A percentile compares a stretch with the other conserved stretches of the same genome.
phyloP scores from a whole-genome alignment of 2,888 invertebrate genomes.

The Pteria penguin region DNA sequence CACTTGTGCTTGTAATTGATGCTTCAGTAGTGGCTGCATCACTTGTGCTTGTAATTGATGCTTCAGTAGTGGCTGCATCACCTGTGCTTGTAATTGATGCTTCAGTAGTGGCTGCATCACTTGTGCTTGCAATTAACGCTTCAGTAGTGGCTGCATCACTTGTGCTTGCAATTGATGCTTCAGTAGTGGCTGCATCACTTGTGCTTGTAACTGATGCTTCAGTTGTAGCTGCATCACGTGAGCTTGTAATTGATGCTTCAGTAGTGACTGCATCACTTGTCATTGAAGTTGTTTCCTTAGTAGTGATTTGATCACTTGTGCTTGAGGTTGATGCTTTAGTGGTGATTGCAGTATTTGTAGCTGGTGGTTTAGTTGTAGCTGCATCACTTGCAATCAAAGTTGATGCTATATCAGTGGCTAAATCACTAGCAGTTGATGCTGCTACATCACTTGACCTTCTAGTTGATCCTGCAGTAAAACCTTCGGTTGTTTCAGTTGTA shows the following conservation, averaged over 20 bases:
- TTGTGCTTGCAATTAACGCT: no score
- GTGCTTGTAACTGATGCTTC: background rate
- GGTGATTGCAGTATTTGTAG: background rate
- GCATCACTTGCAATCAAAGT: background rate
- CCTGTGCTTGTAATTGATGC: no score
- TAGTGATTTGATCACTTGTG: conserved; percentile 1
- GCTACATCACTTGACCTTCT: conserved; percentile 9
- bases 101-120: no score
- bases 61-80: no score
- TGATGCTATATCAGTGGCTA: conserved; percentile 11
- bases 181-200: conserved; percentile 1
- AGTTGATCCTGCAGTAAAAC: conserved; percentile 1
- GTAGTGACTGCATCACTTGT: background rate
- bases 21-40: no score
- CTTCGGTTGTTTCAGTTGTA: background rate
- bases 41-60: no score
- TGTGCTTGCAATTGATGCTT: background rate
- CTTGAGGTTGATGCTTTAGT: background rate
- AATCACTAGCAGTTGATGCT: background rate
- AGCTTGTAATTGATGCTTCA: background rate
- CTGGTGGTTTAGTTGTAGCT: background rate
- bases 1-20: no score
- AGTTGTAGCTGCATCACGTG: background rate
- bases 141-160: no score
- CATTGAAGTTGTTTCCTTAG: conserved; percentile 14